Evolutionary conservation across 2,113 vertebrate species (phyloP), one percentile per base, ranked within the genome.

Genomic region (Strigops habroptila): DNA sequence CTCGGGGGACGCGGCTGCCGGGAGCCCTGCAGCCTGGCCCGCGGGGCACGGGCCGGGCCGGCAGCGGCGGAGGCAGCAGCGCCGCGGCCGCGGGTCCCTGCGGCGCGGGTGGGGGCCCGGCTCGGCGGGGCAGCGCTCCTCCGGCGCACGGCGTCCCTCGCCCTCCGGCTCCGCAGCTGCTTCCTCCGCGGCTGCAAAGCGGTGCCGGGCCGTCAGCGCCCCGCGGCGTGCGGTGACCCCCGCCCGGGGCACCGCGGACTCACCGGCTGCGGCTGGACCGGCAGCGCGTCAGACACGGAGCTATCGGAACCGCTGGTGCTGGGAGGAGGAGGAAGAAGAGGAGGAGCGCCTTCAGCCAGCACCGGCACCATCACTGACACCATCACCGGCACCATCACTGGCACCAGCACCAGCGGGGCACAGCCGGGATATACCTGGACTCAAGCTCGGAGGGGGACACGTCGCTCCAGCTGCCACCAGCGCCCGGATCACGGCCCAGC

Each of bases 241-340:
- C 5, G 14, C 2, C 31, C 7, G 8, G 2, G 3, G 55, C 27
- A 57, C 27, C 15, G 0, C 16, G 31, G 15, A 51, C 96, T 97
- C 53, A 98, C 98, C 52, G 93, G 88, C 62, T 33, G 28, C 16
- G 78, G 75, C 95, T 89, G 71, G 84, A 94, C 91, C 8, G 98
- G 98, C 12, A 98, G 98, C n/a, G 96, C 98, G 0, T 99, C 98
- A 0, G 99, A 99, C 86, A 98, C 95, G 0, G 99, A 99, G 90
- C 99, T 99, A 91, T 99, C 98, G 0, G 99, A 99, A 46, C 99
- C 99, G 31, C 98, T 98, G 85, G 99, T 99, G 97, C 99, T 98
- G 88, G 9, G 51, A 3, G 22, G 30, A 49, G 37, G 96, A 94
- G 53, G n/a, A n/a, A n/a, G 7, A 31, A 18, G 31, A 52, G 31